Base-by-base conservation (phyloP, 2,113 vertebrate genomes). In the Neodon shergylaensis region DNA sequence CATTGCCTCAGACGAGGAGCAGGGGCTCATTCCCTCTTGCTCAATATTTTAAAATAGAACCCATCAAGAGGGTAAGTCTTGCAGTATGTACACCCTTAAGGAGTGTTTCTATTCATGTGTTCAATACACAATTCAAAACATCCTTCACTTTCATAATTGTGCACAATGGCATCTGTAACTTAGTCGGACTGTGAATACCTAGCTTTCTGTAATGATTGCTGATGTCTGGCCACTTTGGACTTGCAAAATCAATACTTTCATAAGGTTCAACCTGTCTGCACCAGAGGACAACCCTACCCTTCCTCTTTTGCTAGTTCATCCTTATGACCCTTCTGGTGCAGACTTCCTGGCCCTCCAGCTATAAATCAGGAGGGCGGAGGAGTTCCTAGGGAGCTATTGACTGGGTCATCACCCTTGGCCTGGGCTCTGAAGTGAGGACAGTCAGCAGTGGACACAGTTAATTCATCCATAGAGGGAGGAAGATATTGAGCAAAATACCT, bases 361-460 rank as follows among this genome's bases (percentile, higher is more conserved):
- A 61, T 91, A 97, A 95, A 88, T 97, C 97, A 95, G 16, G 61
- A 95, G 85, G 72, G 68, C 94, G 83, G 65, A 95, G 83, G 5
- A 33, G 61, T 88, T 63, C 91, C 74, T 36, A 91, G 24, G 0
- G 54, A 73, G 74, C 16, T 96, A 88, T 96, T 97, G 93, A 81
- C 0, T 22, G 36, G 42, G 26, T 65, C 68, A 78, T 66, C 78
- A 91, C n/a, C 16, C 12, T 47, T 92, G 31, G n/a, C 49, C 24
- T 88, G 66, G 63, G 28, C 36, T 95, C 28, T 39, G 77, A 24
- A 52, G 68, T 36, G 42, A 95, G 58, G 33, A 94, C 90, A 33
- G 61, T 70, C 49, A 92, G 36, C 22, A 13, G 13, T 63, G 74
- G 26, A 31, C 82, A 94, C 79, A 72, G 33, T 79, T 36, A 78